Percentiles rank a stretch among this genome's conserved stretches.
phyloP scores from a whole-genome alignment of 2,888 invertebrate species.

The Diloba caeruleocephala region DNA sequence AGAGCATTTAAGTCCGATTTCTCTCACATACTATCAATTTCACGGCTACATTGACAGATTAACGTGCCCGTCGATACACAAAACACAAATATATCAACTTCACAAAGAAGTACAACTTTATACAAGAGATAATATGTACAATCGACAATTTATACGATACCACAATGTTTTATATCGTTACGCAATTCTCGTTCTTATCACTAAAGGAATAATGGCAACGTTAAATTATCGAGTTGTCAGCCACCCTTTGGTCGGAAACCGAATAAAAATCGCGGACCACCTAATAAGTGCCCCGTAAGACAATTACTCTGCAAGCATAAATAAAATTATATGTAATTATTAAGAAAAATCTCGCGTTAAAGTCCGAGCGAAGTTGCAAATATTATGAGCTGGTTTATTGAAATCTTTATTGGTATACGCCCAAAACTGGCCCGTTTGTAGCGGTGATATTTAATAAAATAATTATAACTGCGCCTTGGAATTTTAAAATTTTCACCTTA shows the following conservation, averaged over 20 bases:
- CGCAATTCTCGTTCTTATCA: slow-evolving; percentile 58
- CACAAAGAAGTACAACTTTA: slow-evolving; percentile 72
- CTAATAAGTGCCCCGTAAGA: slow-evolving; percentile 66
- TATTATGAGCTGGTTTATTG: slow-evolving; percentile 63
- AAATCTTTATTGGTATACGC: slow-evolving; percentile 66
- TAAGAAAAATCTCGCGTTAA: slow-evolving; percentile 52
- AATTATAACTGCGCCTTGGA: slow-evolving; percentile 43
- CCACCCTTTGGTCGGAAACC: slow-evolving; percentile 53
- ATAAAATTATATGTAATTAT: slow-evolving; percentile 73
- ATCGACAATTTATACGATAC: slow-evolving; percentile 46
- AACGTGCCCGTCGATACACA: slow-evolving; percentile 49
- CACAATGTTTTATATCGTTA: slow-evolving; percentile 30
- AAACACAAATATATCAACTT: slow-evolving; percentile 65
- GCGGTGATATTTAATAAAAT: slow-evolving; percentile 60
- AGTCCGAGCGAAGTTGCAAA: slow-evolving; percentile 49
- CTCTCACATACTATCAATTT: slow-evolving; percentile 7
- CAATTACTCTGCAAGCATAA: slow-evolving; percentile 67
- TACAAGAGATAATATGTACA: slow-evolving; percentile 66
- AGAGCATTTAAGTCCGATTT: slow-evolving; percentile 19
- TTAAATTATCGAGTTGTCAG: slow-evolving; percentile 51
- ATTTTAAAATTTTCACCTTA: slow-evolving; percentile 58
- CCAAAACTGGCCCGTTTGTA: slow-evolving; percentile 59
- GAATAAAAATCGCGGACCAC: slow-evolving; percentile 71
- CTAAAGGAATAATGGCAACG: slow-evolving; percentile 47
- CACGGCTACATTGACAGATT: slow-evolving; percentile 50